Base-by-base conservation (phyloP, 2,888 invertebrate genomes). In the Orthosia cruda region DNA sequence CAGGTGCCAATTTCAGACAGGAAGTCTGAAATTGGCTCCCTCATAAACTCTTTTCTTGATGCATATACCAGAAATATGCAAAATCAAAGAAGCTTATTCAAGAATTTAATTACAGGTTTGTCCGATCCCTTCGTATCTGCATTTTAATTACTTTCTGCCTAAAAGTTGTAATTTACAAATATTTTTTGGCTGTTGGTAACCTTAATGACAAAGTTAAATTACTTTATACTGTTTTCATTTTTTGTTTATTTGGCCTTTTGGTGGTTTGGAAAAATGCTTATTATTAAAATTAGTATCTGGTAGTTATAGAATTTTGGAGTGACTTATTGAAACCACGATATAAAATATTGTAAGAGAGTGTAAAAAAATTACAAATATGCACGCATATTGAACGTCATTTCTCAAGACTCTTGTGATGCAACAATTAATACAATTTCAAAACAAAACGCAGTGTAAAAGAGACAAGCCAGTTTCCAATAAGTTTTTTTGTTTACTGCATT, bases 71-170 rank as follows among this genome's bases (percentile, higher is more conserved):
- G 16, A 26, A 40, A 16, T 20, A 12, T 26, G 47, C 9, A 18
- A 50, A 50, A 26, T 26, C n/a, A 4, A 50, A 45, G 49, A 77
- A 74, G 0, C 5, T 32, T 45, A 45, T 45, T 49, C 0, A 49
- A 74, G 3, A 69, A 16, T 32, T 20, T 9, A 57, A 50, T 78
- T 50, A 45, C 3, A 70, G 55, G 40, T 71, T 26, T 12, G 52
- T 49, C 15, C 26, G 55, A 26, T 45, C 32, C 47, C 32, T 71
- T 23, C 20, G 13, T 52, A 70, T 52, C 32, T 49, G 47, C 32
- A 71, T 79, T 75, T 75, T 54, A 79, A 79, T 59, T 23, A 49
- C 3, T 23, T 59, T 54, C n/a, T 26, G 12, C 32, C 4, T 32
- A 47, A 71, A 52, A 18, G 12, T 47, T 45, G 4, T 59, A 49